These are phyloP conservation scores for Hermetia illucens DNA, from an alignment of 1,140 invertebrate species.

Conservation along the genomic window DNA sequence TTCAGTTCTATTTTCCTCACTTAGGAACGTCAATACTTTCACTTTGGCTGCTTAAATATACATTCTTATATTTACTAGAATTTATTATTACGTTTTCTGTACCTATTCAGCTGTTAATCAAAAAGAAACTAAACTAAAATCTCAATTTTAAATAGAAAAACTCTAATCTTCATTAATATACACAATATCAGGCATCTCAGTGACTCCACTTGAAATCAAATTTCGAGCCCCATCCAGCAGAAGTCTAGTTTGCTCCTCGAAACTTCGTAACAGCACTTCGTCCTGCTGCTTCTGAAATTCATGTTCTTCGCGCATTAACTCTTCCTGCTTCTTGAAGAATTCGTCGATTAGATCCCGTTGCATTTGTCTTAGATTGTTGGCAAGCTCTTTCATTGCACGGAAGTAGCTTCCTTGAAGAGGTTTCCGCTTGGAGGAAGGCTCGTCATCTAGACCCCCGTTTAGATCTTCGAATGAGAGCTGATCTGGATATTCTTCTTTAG, in stretches of 20 bases:
- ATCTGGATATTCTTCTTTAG: no score
- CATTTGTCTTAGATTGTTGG: conserved; percentile 13
- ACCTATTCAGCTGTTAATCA: no score
- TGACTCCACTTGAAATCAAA: neutral
- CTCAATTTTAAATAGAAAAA: no score
- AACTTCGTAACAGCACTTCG: conserved; percentile 14
- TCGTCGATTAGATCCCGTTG: conserved; percentile 19
- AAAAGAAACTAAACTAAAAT: no score
- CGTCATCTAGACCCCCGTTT: no score
- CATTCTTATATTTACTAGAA: no score
- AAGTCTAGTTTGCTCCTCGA: conserved; percentile 17
- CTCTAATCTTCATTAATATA: conserved; percentile 1
- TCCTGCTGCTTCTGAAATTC: conserved; percentile 23
- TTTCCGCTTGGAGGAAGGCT: no score
- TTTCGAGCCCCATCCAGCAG: conserved; percentile 5
- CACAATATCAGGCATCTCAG: neutral
- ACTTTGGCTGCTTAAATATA: no score
- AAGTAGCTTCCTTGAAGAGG: conserved; percentile 11
- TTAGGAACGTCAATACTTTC: no score
- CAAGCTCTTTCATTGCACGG: conserved; percentile 17
- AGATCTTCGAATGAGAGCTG: no score
- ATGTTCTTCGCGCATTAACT: conserved; percentile 19
- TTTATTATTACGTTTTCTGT: no score
- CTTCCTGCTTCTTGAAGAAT: conserved; percentile 21
- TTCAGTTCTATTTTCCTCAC: no score